phyloP scores from a whole-genome alignment of 2,113 vertebrate genomes.

The Rhynchomys soricoides region DNA sequence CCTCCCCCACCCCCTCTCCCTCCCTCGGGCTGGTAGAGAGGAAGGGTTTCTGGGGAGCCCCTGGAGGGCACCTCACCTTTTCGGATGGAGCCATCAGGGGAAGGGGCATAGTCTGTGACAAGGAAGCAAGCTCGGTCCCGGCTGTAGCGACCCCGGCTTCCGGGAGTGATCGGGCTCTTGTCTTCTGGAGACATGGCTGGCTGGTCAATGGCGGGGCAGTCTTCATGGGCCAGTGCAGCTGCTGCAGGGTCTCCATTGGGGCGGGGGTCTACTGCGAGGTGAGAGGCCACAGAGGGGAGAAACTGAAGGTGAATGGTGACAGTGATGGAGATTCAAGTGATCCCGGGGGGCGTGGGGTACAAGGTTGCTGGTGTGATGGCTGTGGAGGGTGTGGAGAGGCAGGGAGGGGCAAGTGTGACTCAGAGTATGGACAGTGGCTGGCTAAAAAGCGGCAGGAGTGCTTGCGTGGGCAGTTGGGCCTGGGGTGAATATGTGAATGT shows the following conservation, averaged over 20 bases:
- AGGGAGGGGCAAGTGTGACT: not conserved
- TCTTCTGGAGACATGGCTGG: constrained; percentile 94
- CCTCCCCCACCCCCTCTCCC: constrained; percentile 49
- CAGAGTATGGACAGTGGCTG: not conserved
- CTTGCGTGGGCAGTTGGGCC: too few species aligned
- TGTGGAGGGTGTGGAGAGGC: not conserved
- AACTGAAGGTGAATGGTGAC: not conserved
- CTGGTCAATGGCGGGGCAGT: constrained; percentile 96
- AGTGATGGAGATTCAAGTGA: not conserved
- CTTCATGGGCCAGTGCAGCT: constrained; percentile 93
- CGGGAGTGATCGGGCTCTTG: constrained; percentile 90
- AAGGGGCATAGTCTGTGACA: constrained; percentile 92
- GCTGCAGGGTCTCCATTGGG: constrained; percentile 93
- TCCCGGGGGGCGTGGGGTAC: not conserved
- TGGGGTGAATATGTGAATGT: too few species aligned
- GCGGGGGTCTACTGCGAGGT: constrained; percentile 62
- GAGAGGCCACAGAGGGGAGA: not conserved
- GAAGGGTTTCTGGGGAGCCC: constrained; percentile 31
- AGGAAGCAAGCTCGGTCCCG: constrained; percentile 96
- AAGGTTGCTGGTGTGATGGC: not conserved
- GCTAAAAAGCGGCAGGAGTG: not conserved
- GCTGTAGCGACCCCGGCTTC: constrained; percentile 91
- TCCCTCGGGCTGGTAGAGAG: constrained; percentile 8
- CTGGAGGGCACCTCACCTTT: constrained; percentile 88
- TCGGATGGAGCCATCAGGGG: constrained; percentile 94